phyloP scores from a whole-genome alignment of 2,888 invertebrate genomes.

The Megaustenia siamemsis region DNA sequence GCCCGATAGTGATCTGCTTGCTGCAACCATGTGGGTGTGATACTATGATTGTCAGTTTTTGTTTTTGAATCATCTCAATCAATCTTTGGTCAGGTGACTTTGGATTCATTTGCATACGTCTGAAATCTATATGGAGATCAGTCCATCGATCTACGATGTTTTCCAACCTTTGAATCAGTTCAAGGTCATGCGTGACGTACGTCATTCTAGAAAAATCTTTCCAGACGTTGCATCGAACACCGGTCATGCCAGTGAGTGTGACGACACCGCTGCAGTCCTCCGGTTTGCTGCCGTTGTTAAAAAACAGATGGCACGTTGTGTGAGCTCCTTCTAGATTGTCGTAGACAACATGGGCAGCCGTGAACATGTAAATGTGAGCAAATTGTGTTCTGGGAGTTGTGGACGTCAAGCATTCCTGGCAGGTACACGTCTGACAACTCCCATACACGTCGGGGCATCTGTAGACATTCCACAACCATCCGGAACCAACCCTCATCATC shows the following conservation, averaged over 20 bases:
- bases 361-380: background rate
- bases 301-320: slow-evolving; percentile 14
- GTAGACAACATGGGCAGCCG: slow-evolving; percentile 15
- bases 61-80: background rate
- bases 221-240: background rate
- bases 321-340: background rate
- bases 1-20: slow-evolving; percentile 2
- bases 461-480: background rate
- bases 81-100: too few relatives aligned
- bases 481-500: background rate
- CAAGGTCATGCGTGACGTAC: slow-evolving; percentile 7
- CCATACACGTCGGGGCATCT: background rate
- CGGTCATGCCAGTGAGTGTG: background rate
- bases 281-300: background rate
- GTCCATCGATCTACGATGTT: too few relatives aligned
- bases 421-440: background rate
- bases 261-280: background rate
- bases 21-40: slow-evolving; percentile 28
- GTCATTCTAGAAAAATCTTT: slow-evolving; percentile 11
- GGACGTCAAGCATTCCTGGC: background rate
- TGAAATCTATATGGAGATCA: too few relatives aligned
- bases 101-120: too few relatives aligned
- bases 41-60: background rate
- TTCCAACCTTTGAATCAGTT: background rate
- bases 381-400: background rate